Evolutionary conservation across 2,113 vertebrate species (phyloP).

Genomic region (Neotragus moschatus): DNA sequence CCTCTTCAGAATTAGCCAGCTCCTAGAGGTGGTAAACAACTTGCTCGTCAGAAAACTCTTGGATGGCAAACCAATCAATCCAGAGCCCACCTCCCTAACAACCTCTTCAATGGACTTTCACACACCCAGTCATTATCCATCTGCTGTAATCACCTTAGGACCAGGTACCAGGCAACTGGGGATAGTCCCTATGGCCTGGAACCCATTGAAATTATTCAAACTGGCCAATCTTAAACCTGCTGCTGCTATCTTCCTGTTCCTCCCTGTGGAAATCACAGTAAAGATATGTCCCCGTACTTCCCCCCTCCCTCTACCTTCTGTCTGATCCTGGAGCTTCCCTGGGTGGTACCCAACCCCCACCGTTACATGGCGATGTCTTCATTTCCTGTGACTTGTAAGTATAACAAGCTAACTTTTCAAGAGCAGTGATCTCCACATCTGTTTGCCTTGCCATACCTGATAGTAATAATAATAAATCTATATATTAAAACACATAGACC

Average conservation of each 20-base stretch:
- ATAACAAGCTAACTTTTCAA: background rate
- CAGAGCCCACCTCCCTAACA: background rate
- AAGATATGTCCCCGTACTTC: background rate
- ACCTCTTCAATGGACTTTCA: background rate
- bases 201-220: background rate
- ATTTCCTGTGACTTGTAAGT: background rate
- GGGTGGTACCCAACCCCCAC: background rate
- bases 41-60: background rate
- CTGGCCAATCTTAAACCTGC: background rate
- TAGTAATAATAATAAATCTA: background rate
- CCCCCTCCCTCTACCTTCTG: background rate
- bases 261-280: background rate
- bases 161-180: background rate
- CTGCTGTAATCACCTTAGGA: background rate
- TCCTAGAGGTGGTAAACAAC: background rate
- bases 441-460: background rate
- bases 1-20: background rate
- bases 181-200: background rate
- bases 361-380: background rate
- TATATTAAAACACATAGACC: background rate
- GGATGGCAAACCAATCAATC: background rate
- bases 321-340: background rate
- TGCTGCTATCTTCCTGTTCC: background rate
- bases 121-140: background rate
- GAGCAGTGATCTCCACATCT: background rate